phyloP scores from a whole-genome alignment of 2,888 invertebrate genomes.

The Apodemia zela region DNA sequence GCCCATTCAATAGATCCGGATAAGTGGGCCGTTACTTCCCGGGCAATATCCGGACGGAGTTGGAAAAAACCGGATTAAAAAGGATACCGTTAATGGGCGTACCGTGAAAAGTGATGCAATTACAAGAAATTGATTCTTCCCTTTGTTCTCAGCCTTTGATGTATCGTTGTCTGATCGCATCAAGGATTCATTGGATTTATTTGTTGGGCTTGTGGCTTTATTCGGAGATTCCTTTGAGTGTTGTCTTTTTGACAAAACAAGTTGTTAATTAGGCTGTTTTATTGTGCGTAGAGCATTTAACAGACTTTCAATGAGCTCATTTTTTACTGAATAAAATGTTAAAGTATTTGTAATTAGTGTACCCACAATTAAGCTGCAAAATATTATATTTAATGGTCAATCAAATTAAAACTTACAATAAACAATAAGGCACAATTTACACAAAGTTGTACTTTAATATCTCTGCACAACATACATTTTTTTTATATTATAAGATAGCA shows the following conservation, averaged over 20 bases:
- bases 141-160: constrained; percentile 51
- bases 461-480: too few species aligned
- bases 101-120: constrained; percentile 70
- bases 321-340: too few species aligned
- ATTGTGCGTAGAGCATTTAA: neutral
- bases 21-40: constrained; percentile 67
- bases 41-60: constrained; percentile 64
- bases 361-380: too few species aligned
- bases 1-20: constrained; percentile 63
- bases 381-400: too few species aligned
- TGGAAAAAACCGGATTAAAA: constrained; percentile 69
- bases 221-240: neutral
- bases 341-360: too few species aligned
- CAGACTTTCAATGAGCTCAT: too few species aligned
- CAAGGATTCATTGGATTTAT: constrained; percentile 15
- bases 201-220: neutral
- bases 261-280: neutral
- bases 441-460: too few species aligned
- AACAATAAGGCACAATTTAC: too few species aligned
- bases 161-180: constrained; percentile 31
- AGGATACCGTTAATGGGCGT: constrained; percentile 64
- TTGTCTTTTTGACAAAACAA: neutral
- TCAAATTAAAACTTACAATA: too few species aligned
- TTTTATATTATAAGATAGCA: too few species aligned
- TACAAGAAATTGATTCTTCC: constrained; percentile 59